Evolutionary conservation across 2,797 vertebrate species (phyloP).

Genomic region (Poeciliopsis gracilis): DNA sequence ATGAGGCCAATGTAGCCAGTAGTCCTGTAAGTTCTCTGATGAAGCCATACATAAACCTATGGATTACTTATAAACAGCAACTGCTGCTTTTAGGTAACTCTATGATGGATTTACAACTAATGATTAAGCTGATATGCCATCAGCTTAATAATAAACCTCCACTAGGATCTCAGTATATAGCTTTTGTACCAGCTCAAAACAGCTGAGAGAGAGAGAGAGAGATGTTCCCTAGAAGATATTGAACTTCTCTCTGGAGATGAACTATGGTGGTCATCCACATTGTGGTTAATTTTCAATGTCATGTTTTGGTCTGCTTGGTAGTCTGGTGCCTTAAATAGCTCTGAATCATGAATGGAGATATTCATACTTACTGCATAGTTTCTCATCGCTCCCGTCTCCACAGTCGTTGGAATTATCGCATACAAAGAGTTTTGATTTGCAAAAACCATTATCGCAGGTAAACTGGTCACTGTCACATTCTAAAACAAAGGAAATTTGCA

Average conservation of each 20-base stretch:
- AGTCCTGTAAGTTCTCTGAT: neutral
- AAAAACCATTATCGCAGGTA: slow-evolving; percentile 74
- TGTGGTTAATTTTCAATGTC: neutral
- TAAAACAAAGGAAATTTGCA: slow-evolving; percentile 38
- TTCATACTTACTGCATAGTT: slow-evolving; percentile 74
- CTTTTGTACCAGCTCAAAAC: neutral
- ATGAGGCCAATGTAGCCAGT: neutral
- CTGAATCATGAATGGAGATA: neutral
- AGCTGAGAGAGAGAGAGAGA: neutral
- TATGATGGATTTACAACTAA: neutral
- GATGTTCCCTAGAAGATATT: neutral
- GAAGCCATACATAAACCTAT: neutral
- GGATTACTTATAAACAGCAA: neutral
- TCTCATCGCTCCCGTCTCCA: slow-evolving; percentile 82
- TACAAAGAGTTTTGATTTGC: slow-evolving; percentile 77
- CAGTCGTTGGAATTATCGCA: slow-evolving; percentile 84
- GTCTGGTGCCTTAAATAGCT: neutral
- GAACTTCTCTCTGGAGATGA: too few species aligned
- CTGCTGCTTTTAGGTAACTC: neutral
- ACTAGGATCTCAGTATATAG: neutral
- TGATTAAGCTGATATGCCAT: too few species aligned
- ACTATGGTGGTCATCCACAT: too few species aligned
- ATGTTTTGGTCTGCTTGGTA: neutral
- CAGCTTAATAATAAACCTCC: neutral
- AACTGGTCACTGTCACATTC: slow-evolving; percentile 76